Conservation (phyloP, 2,888 invertebrate species). For the Andrena chrysosceles region DNA sequence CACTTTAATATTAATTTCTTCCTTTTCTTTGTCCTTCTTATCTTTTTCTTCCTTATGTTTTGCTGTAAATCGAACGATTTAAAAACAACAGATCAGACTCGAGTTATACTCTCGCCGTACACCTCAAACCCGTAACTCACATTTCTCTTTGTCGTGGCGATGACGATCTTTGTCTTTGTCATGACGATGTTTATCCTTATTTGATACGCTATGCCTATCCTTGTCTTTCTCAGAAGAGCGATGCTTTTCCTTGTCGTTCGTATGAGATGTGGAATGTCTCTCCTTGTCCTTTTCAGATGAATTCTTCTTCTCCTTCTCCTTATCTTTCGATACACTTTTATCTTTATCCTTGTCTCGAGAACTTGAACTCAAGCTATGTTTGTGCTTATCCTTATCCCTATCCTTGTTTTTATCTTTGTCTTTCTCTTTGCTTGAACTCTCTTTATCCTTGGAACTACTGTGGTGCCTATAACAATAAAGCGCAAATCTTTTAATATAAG, state of each 20-base stretch:
- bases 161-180: conserved; percentile 84
- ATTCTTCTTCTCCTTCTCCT: conserved; percentile 83
- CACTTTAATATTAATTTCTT: conserved; percentile 74
- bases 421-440: conserved; percentile 83
- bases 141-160: conserved; percentile 83
- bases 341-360: conserved; percentile 84
- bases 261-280: conserved; percentile 78
- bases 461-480: conserved; percentile 77
- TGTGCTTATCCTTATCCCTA: conserved; percentile 85
- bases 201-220: conserved; percentile 76
- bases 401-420: conserved; percentile 85
- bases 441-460: conserved; percentile 84
- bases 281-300: conserved; percentile 81
- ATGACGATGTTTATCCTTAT: conserved; percentile 83
- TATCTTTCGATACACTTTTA: conserved; percentile 76
- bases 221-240: conserved; percentile 74
- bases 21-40: conserved; percentile 86
- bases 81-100: background rate
- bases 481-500: background rate
- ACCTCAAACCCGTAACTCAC: conserved; percentile 62
- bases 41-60: conserved; percentile 86
- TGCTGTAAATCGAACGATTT: conserved; percentile 68
- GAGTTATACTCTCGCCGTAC: background rate
- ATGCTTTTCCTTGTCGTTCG: conserved; percentile 81
- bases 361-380: conserved; percentile 83